Evolutionary conservation across 2,888 invertebrate genomes (phyloP).

Genomic region (Microplitis deprimator): DNA sequence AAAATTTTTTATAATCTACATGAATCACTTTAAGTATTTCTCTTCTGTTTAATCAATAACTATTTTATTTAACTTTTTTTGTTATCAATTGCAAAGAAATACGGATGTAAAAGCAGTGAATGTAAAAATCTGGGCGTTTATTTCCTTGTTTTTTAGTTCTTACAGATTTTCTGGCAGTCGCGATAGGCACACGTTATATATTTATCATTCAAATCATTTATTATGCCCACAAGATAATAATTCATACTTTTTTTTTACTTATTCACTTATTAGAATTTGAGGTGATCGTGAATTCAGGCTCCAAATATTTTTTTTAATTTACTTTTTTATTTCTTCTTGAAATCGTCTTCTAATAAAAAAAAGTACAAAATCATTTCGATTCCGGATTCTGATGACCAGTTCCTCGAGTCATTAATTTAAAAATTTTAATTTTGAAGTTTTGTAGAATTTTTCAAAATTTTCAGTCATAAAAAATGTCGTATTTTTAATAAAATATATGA

Average conservation of each 20-base stretch:
- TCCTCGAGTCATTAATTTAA: too few species aligned
- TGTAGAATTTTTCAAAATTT: too few species aligned
- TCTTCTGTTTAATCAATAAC: conserved; percentile 28
- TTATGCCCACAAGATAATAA: neutral
- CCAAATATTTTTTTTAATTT: neutral
- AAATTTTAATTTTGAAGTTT: too few species aligned
- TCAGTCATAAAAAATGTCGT: too few species aligned
- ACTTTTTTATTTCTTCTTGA: neutral
- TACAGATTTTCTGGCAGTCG: conserved; percentile 24
- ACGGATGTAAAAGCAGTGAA: conserved; percentile 62
- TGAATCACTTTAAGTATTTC: conserved; percentile 64
- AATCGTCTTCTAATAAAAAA: too few species aligned
- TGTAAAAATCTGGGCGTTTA: conserved; percentile 56
- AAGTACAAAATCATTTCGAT: too few species aligned
- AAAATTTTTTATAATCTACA: conserved; percentile 67
- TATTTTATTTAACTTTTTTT: conserved; percentile 47
- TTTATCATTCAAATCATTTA: neutral
- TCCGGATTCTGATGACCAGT: too few species aligned
- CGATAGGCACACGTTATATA: conserved; percentile 49
- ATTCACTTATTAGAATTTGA: too few species aligned
- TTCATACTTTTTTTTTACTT: neutral
- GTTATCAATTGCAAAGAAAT: conserved; percentile 62
- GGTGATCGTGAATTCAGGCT: too few species aligned
- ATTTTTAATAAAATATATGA: too few species aligned
- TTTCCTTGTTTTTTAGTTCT: conserved; percentile 51